phyloP scores from a whole-genome alignment of 1,140 invertebrate genomes.

The Sminthurinus signatus region DNA sequence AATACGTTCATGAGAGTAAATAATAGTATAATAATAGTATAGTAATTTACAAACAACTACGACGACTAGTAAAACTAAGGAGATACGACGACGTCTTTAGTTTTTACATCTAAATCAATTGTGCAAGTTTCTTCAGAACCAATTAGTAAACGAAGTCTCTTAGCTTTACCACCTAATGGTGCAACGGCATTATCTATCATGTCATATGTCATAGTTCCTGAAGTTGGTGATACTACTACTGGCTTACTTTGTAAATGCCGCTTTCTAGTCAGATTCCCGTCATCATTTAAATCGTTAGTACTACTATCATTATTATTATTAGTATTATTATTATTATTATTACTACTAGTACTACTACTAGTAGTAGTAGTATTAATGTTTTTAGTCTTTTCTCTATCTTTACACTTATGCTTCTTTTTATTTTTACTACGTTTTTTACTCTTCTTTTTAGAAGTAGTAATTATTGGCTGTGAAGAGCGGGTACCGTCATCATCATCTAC shows the following conservation, averaged over 20 bases:
- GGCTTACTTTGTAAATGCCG: too few species aligned
- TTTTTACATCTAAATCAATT: slow-evolving; percentile 17
- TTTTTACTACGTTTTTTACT: slow-evolving; percentile 48
- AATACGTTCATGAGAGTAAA: too few species aligned
- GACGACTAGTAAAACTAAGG: slow-evolving; percentile 4
- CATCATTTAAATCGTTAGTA: too few species aligned
- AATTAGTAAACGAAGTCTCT: slow-evolving; percentile 19
- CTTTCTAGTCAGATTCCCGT: too few species aligned
- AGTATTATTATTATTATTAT: background rate
- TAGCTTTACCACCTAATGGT: slow-evolving; percentile 6
- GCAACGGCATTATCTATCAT: too few species aligned
- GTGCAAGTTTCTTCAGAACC: slow-evolving; percentile 26
- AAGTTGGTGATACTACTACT: too few species aligned
- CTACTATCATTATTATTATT: too few species aligned
- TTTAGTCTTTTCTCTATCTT: slow-evolving; percentile 47
- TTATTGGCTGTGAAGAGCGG: slow-evolving; percentile 41
- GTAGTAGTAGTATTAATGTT: background rate
- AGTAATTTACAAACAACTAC: too few species aligned
- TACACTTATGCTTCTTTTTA: slow-evolving; percentile 49
- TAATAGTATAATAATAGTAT: too few species aligned
- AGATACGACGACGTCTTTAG: slow-evolving; percentile 2
- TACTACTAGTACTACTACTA: too few species aligned
- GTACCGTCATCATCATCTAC: too few species aligned
- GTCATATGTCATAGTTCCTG: too few species aligned
- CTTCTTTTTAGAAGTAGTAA: slow-evolving; percentile 53